phyloP scores from a whole-genome alignment of 1,140 invertebrate species.

The Doryteuthis pealeii region DNA sequence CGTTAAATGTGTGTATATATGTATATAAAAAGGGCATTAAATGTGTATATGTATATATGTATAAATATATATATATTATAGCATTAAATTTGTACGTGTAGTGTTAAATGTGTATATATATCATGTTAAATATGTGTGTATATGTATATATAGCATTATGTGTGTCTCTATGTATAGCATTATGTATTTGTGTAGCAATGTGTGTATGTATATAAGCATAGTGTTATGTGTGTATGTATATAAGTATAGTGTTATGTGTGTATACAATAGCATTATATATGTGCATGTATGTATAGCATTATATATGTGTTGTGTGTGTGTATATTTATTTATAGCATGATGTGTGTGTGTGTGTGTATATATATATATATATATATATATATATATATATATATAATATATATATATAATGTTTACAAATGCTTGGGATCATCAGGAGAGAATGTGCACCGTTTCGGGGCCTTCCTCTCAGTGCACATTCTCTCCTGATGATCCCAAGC shows the following conservation, averaged over 20 bases:
- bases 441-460: no score
- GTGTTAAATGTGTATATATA: background rate
- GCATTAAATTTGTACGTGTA: background rate
- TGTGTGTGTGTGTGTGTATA: background rate
- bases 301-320: background rate
- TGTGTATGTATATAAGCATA: background rate
- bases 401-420: no score
- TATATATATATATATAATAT: no score
- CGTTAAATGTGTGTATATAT: no score
- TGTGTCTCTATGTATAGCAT: background rate
- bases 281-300: background rate
- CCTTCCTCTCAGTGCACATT: no score
- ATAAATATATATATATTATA: no score
- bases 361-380: constrained; percentile 1
- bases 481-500: no score
- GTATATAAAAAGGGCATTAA: no score
- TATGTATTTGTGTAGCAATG: background rate
- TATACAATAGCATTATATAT: background rate
- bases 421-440: no score
- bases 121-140: background rate
- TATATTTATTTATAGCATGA: background rate
- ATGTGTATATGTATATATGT: no score
- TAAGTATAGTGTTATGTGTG: background rate
- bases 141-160: background rate
- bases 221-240: background rate